These are phyloP conservation scores for Euplexia lucipara DNA, from an alignment of 2,888 invertebrate genomes.

Conservation along the genomic window DNA sequence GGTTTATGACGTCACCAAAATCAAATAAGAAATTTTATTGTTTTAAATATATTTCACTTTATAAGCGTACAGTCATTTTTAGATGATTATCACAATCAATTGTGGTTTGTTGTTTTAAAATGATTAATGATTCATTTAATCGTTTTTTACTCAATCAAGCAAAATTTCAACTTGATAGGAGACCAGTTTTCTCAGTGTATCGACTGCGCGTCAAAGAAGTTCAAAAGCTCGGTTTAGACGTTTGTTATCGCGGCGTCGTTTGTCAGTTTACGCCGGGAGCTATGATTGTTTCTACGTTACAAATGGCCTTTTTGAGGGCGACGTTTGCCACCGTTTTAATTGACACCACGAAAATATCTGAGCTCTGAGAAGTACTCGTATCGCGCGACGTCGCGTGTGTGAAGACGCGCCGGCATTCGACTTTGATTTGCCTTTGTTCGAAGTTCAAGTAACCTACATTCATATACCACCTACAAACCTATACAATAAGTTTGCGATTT, in stretches of 20 bases:
- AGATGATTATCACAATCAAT: too few species aligned
- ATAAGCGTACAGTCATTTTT: too few species aligned
- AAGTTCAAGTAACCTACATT: conserved; percentile 32
- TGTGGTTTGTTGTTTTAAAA: too few species aligned
- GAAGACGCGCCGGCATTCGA: conserved; percentile 41
- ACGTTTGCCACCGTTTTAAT: conserved; percentile 81
- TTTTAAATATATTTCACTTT: too few species aligned
- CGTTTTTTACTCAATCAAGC: too few species aligned
- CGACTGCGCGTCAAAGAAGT: conserved; percentile 89
- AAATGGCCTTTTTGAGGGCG: conserved; percentile 86
- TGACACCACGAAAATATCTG: conserved; percentile 73
- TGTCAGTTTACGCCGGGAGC: conserved; percentile 86
- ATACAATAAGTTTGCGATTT: conserved; percentile 2
- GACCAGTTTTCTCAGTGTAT: too few species aligned
- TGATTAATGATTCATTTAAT: too few species aligned
- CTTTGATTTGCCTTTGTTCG: conserved; percentile 60
- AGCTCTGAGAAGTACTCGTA: conserved; percentile 40
- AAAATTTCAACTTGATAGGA: too few species aligned
- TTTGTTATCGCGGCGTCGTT: conserved; percentile 83
- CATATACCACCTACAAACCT: background rate
- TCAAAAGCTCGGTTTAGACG: conserved; percentile 88
- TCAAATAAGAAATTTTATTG: too few species aligned
- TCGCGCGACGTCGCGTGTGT: conserved; percentile 37
- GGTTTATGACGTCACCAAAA: too few species aligned
- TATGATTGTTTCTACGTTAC: conserved; percentile 82